A percentile compares a stretch with the other conserved stretches of the same genome.
These are phyloP conservation scores for Drosophila diplacantha DNA, from an alignment of 2,888 invertebrate species.

Conservation along the genomic window DNA sequence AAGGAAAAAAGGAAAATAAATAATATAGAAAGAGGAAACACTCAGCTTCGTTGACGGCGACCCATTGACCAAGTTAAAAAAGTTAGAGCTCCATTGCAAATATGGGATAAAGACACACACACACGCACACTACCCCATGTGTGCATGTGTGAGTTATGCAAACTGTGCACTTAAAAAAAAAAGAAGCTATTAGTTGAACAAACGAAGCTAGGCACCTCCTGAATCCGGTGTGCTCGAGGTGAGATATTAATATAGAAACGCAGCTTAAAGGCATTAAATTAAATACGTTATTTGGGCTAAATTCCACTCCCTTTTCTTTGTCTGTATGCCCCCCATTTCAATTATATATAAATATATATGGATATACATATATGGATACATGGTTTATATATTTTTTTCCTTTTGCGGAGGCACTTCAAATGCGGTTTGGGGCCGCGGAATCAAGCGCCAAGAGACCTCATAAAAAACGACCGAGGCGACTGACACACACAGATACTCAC, in stretches of 20 bases:
- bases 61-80: constrained; percentile 73
- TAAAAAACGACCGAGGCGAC: constrained; percentile 68
- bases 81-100: constrained; percentile 33
- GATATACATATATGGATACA: constrained; percentile 10
- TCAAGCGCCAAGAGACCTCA: constrained; percentile 73
- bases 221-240: neutral
- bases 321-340: neutral
- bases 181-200: neutral
- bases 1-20: constrained; percentile 23
- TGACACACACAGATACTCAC: constrained; percentile 37
- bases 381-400: constrained; percentile 33
- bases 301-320: neutral
- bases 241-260: neutral
- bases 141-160: constrained; percentile 58
- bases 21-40: constrained; percentile 35
- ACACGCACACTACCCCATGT: too few species aligned
- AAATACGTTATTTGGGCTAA: neutral
- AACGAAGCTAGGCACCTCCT: neutral
- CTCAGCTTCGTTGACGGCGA: constrained; percentile 53
- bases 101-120: constrained; percentile 15
- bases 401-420: constrained; percentile 68
- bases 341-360: constrained; percentile 13
- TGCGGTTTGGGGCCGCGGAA: constrained; percentile 74
- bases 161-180: constrained; percentile 37
- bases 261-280: neutral